Base-by-base conservation (phyloP, 2,888 invertebrate species). In the Philopedon plagiatum region DNA sequence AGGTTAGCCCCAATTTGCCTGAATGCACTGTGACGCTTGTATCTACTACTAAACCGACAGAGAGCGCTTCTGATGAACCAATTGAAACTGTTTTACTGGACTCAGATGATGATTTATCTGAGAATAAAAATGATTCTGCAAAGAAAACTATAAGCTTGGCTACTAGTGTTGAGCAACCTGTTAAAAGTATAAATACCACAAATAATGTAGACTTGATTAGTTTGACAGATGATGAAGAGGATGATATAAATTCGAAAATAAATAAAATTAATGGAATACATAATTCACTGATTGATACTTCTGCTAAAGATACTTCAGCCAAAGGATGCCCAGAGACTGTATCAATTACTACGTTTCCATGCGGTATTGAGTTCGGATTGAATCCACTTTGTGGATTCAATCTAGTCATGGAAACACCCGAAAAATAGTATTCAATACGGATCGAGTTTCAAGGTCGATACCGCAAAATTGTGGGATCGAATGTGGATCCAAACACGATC, bases 221-320 rank as follows among this genome's bases (percentile, higher is more conserved):
- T 5, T 26, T 75, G 7, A 73, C 64, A 39, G 75, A 75, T 69
- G 75, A 75, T 21, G 75, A 75, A 39, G 64, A 60, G 13, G 67
- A 41, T 26, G 2, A 39, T 15, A 26, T n/a, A 26, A 11, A 54
- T 13, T 8, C 19, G 18, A 44, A 41, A 57, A 18, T 0, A 39
- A 54, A 26, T 26, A 44, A 29, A 44, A 29, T 11, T n/a, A 34
- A 44, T 46, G 26, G 13, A 11, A 41, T 9, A 9, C 13, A 29
- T 9, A 51, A 39, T 21, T 58, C 4, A 41, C 26, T 34, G 49
- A 19, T 13, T 11, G 11, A 39, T 15, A 32, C 39, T 15, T 29
- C 23, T 56, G 37, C 34, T 54, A 18, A 18, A 18, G 13, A 15
- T 15, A 29, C 15, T 29, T 15, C 1, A 15, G 18, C 1, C 8